Percentiles rank a stretch among this genome's conserved stretches.
phyloP scores from a whole-genome alignment of 2,113 vertebrate genomes.

The Phylloscopus trochilus region DNA sequence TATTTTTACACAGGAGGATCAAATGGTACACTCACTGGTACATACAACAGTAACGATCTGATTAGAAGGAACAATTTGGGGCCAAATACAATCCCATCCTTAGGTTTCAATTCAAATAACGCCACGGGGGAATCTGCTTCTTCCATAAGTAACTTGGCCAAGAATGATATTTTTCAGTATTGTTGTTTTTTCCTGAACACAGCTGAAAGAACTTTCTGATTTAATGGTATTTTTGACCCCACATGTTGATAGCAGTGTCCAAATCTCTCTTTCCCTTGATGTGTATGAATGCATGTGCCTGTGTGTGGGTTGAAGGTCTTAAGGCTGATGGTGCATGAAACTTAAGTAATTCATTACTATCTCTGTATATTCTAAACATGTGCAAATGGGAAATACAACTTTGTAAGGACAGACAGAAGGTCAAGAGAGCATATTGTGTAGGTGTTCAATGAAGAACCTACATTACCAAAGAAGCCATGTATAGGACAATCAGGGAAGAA shows the following conservation, averaged over 20 bases:
- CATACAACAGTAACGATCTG: not conserved
- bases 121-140: constrained; percentile 17
- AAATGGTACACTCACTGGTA: constrained; percentile 32
- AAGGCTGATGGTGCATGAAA: constrained; percentile 65
- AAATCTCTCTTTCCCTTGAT: constrained; percentile 68
- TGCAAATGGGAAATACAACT: not conserved
- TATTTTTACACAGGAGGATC: constrained; percentile 71
- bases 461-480: constrained; percentile 55
- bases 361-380: constrained; percentile 36
- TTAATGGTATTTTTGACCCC: constrained; percentile 62
- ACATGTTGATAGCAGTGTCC: constrained; percentile 68
- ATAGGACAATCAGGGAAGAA: constrained; percentile 37
- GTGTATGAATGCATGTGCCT: not conserved
- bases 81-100: constrained; percentile 20
- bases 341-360: constrained; percentile 46
- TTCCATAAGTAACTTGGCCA: constrained; percentile 62
- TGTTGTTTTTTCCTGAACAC: constrained; percentile 56
- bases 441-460: constrained; percentile 41
- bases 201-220: constrained; percentile 64
- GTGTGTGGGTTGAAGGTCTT: constrained; percentile 49
- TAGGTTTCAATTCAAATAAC: not conserved
- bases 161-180: constrained; percentile 57
- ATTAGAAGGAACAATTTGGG: constrained; percentile 38
- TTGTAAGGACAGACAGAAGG: not conserved
- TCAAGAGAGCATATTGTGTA: constrained; percentile 33